Percentiles rank a stretch among this genome's conserved stretches.
phyloP scores from a whole-genome alignment of 2,113 vertebrate genomes.

The Paratilapia polleni region DNA sequence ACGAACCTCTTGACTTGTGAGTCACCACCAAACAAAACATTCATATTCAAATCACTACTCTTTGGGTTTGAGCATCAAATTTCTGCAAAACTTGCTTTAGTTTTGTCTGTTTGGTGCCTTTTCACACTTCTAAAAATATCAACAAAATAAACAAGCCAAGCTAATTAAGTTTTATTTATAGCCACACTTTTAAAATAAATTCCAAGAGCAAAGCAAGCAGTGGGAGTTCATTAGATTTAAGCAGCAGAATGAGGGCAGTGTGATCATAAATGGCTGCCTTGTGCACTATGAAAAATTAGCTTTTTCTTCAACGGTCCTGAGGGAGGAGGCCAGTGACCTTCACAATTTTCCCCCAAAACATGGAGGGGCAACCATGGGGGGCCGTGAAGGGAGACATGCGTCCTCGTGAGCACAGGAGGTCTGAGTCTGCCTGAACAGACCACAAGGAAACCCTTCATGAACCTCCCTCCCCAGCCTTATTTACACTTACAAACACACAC shows the following conservation, averaged over 20 bases:
- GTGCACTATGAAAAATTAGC: constrained; percentile 76
- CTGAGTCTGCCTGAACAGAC: constrained; percentile 62
- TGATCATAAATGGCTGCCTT: constrained; percentile 81
- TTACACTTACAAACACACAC: constrained; percentile 49
- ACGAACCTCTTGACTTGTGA: constrained; percentile 23
- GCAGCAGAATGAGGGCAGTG: constrained; percentile 76
- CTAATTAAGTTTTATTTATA: constrained; percentile 78
- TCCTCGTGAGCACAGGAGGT: constrained; percentile 62
- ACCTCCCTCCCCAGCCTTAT: constrained; percentile 40
- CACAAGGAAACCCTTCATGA: constrained; percentile 76
- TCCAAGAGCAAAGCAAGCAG: constrained; percentile 58
- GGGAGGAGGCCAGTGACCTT: constrained; percentile 72
- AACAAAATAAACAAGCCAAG: constrained; percentile 66
- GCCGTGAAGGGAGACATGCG: constrained; percentile 55
- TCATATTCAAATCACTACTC: background rate
- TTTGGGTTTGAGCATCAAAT: constrained; percentile 13
- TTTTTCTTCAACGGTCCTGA: constrained; percentile 72
- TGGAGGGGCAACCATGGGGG: constrained; percentile 42
- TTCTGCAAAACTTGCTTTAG: background rate
- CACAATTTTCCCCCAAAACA: constrained; percentile 50
- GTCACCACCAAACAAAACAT: constrained; percentile 7
- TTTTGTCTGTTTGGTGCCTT: constrained; percentile 33
- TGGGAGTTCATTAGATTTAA: constrained; percentile 65
- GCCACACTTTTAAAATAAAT: constrained; percentile 69
- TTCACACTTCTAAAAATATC: constrained; percentile 65